Evolutionary conservation across 2,797 vertebrate species (phyloP), one percentile per base, ranked within the genome.

Genomic region (Pangasius larnaudii): DNA sequence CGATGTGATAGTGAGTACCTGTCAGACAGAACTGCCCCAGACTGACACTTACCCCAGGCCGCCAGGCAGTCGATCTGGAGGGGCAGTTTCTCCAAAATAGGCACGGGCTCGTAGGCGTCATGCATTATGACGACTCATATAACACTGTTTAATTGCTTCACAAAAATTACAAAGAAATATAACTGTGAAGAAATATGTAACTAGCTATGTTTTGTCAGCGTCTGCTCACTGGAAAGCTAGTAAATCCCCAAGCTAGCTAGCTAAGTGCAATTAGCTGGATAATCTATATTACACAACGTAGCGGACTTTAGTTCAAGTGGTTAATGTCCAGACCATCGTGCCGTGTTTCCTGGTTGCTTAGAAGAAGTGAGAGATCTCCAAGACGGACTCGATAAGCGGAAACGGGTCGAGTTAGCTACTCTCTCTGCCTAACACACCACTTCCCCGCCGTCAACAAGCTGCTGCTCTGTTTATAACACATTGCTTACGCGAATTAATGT

Each of bases 31-130:
- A n/a, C 18, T 39, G n/a, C 16, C 56, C 19, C 59, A 27, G 53
- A 71, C 19, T 13, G 18, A 16, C 5, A 93, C 97, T 98, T 91
- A 99, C 98, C 98, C 98, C 98, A 99, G 87, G 98, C 98, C 81
- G 98, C 98, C 86, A 99, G 93, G 75, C 98, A 99, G 95, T 99
- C 98, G 63, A 99, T 99, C 94, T 99, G 98, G 78, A 99, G 96
- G 84, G 98, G 98, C 87, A 99, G 95, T 91, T 99, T 99, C 91
- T 99, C 98, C 95, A 99, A 87, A 90, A 99, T 99, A 63, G 97
- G 97, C 71, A 99, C 97, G 3, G 97, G 94, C 91, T 99, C 98
- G 85, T 98, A 99, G 0, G 98, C 98, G 96, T 99, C 98, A 77
- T 99, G 98, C 98, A 99, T 99, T 86, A 90, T 94, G 92, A 89